Base-by-base conservation (phyloP, 2,888 invertebrate species). In the Altica lythri region DNA sequence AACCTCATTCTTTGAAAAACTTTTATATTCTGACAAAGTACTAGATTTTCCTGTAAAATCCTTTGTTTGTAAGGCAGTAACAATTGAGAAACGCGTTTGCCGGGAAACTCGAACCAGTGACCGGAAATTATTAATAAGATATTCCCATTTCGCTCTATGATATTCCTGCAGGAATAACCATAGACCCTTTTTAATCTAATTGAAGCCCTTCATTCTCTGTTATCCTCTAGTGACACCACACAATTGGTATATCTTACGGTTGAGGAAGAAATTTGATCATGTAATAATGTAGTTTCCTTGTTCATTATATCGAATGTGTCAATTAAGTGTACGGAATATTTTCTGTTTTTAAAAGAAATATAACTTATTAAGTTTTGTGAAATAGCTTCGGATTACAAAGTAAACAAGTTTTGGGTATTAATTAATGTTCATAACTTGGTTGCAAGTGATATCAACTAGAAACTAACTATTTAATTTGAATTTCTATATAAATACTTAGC, bases 111-210 rank as follows among this genome's bases (percentile, higher is more conserved):
- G 49, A 30, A 14, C 22, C 40, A 37, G 22, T 49, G 49, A 49
- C 49, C 49, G 49, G 49, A 49, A 49, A 49, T 49, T 49, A 49
- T 49, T 49, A 42, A 49, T 49, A 49, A 49, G 49, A 49, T 40
- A 49, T 49, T 48, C 49, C 49, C 30, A 49, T 49, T 49, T 22
- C 13, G 49, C 16, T 49, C 32, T 49, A 42, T 49, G 30, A 49
- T 49, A 49, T 49, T 49, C 49, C 49, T 18, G 22, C 38, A 19
- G 40, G 49, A 49, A 40, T 32, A 40, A 22, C 49, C 40, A 16
- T 40, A 16, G 40, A 49, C 49, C 49, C 49, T 49, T 49, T 40
- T 32, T 49, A 49, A 49, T 49, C 42, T 49, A 49, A 49, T 49
- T 49, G 49, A 42, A 22, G 32, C 40, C 49, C 40, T 49, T 49